Base-by-base conservation (phyloP, 2,113 vertebrate genomes). In the Pterophyllum scalare region DNA sequence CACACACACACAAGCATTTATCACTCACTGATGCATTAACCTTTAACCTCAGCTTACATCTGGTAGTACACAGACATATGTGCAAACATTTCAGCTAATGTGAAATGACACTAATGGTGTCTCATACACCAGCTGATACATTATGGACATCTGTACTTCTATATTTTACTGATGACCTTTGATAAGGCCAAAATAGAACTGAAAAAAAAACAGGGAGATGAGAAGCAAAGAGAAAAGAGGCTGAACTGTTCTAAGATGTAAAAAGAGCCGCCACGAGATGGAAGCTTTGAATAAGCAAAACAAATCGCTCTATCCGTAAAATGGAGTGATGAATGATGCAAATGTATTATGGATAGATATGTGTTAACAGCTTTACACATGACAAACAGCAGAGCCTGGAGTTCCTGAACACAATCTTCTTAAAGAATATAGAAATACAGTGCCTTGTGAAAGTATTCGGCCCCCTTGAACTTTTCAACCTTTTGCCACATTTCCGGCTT, bases 291-390 rank as follows among this genome's bases (percentile, higher is more conserved):
- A 88, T 87, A 74, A 64, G 52, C 38, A 57, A 64, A 78, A 35
- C 31, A 82, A 86, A 82, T 70, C 61, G 43, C 60, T 15, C 14
- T 10, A 0, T 70, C 49, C 22, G 38, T 61, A 79, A 54, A 79
- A 88, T 82, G 43, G 19, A 56, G 49, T 49, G 22, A 10, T 91
- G 72, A 88, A 83, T 88, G 86, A 90, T 70, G 76, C 59, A 87
- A 4, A 58, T 2, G 75, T 9, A 17, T 43, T 70, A 31, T 24
- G 12, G 35, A 43, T 14, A 56, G 72, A 85, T 64, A n/a, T 49
- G 40, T 78, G 56, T 56, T 77, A 77, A 86, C 33, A 77, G 33
- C 67, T 61, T 75, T 46, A 79, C 19, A 72, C 20, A 80, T 15
- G 59, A 59, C 70, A 83, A 83, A 82, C 58, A 79, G 43, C 75